Conservation (phyloP, 2,888 invertebrate species). For the Erebia aethiops region DNA sequence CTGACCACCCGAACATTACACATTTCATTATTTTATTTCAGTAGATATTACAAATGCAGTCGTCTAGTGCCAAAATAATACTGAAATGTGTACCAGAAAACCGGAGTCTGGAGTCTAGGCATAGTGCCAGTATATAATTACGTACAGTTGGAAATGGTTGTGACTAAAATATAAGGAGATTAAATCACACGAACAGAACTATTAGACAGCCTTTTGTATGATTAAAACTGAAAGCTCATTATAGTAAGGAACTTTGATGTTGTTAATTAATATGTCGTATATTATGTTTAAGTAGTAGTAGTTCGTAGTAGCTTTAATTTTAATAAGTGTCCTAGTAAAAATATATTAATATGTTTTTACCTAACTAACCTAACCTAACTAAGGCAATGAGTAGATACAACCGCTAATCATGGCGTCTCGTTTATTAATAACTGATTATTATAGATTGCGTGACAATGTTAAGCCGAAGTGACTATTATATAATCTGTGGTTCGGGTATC, state of each 20-base stretch:
- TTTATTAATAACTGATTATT: too few relatives aligned
- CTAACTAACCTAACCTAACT: too few relatives aligned
- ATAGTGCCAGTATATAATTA: background rate
- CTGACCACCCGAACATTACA: too few relatives aligned
- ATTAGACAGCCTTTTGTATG: background rate
- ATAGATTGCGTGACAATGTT: too few relatives aligned
- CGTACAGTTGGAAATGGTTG: constrained; percentile 1
- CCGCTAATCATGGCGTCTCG: too few relatives aligned
- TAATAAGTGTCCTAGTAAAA: too few relatives aligned
- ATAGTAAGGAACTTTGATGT: background rate
- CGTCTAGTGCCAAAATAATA: background rate
- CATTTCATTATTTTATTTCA: too few relatives aligned
- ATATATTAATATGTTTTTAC: too few relatives aligned
- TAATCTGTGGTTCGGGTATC: too few relatives aligned
- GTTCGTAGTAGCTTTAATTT: background rate
- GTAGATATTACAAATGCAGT: too few relatives aligned
- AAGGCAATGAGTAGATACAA: too few relatives aligned
- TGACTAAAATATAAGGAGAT: constrained; percentile 21
- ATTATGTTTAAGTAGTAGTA: background rate
- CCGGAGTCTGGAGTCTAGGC: background rate
- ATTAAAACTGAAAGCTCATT: constrained; percentile 11
- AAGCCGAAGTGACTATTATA: too few relatives aligned
- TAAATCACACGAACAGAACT: constrained; percentile 6
- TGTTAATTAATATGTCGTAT: background rate
- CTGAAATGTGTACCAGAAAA: background rate